Conservation (phyloP, 37 sponge, comb jelly and placozoan species). For the Aplysina aerophoba region DNA sequence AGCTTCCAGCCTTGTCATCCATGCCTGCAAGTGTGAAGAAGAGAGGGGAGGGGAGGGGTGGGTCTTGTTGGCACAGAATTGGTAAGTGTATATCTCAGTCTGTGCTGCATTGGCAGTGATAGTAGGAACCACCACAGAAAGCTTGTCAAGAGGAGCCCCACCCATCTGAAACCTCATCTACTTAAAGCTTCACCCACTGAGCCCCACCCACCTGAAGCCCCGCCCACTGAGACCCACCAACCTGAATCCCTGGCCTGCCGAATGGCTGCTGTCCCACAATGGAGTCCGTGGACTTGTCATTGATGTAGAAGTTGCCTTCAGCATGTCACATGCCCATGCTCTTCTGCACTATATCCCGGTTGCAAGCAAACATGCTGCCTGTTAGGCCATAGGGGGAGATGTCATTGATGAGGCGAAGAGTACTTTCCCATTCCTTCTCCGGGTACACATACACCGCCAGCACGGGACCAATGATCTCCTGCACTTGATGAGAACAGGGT, state of each 20-base stretch:
- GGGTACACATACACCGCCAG: conserved; percentile 89
- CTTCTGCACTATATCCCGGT: conserved; percentile 68
- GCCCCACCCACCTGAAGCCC: conserved; percentile 71
- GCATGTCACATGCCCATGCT: conserved; percentile 60
- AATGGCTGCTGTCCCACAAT: conserved; percentile 99
- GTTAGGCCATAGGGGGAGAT: conserved; percentile 92
- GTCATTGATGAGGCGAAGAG: conserved; percentile 66
- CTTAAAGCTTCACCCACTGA: not conserved
- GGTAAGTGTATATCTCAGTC: too few species aligned
- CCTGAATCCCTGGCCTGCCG: too few species aligned
- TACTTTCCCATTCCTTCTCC: conserved; percentile 73
- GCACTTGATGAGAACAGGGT: too few species aligned
- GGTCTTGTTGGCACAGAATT: too few species aligned
- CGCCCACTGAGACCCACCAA: too few species aligned
- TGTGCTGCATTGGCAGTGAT: too few species aligned
- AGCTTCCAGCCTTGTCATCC: too few species aligned
- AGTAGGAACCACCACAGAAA: too few species aligned
- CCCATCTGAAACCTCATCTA: too few species aligned
- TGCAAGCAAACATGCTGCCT: conserved; percentile 83
- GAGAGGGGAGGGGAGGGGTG: too few species aligned
- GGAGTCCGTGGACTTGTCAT: conserved; percentile 96
- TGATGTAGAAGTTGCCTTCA: conserved; percentile 96
- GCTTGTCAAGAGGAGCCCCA: too few species aligned
- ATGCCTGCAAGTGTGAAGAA: too few species aligned
- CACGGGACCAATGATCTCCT: conserved; percentile 98